A percentile compares a stretch with the other conserved stretches of the same genome.
Conservation (phyloP, 1,140 invertebrate genomes). For the Penaeus japonicus region DNA sequence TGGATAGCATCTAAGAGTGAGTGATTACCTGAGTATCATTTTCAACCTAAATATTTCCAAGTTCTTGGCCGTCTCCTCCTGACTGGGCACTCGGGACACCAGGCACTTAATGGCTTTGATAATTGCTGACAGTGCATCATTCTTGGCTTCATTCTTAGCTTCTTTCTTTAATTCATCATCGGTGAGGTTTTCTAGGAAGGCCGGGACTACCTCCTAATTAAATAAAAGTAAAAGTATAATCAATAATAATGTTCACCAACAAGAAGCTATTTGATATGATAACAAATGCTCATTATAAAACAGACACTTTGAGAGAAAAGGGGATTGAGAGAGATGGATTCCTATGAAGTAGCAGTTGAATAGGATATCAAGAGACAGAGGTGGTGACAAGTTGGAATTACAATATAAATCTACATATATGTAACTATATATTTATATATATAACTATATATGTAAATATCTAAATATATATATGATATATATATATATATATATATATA, state of each 20-base stretch:
- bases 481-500: too few species aligned
- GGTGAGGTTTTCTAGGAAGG: constrained; percentile 91
- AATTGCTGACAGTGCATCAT: constrained; percentile 89
- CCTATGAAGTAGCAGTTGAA: too few species aligned
- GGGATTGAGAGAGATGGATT: too few species aligned
- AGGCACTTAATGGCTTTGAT: constrained; percentile 90
- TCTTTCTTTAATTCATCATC: constrained; percentile 97
- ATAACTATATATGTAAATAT: too few species aligned
- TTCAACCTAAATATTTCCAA: constrained; percentile 95
- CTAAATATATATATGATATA: too few species aligned
- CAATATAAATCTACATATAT: too few species aligned
- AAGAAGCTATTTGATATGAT: not conserved
- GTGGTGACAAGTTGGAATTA: too few species aligned
- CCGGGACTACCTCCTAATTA: constrained; percentile 85
- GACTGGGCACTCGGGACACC: constrained; percentile 78
- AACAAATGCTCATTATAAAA: too few species aligned
- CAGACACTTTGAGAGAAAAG: too few species aligned
- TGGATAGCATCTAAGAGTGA: not conserved
- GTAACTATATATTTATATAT: too few species aligned
- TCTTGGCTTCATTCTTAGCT: constrained; percentile 94
- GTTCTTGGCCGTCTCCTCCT: constrained; percentile 85
- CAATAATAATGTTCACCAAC: not conserved
- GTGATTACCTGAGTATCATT: constrained; percentile 82
- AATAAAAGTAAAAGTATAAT: constrained; percentile 50
- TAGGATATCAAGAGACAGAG: too few species aligned